Percentiles rank a stretch among this genome's conserved stretches.
phyloP scores from a whole-genome alignment of 2,797 vertebrate species.

The Gymnoscopelus braueri region DNA sequence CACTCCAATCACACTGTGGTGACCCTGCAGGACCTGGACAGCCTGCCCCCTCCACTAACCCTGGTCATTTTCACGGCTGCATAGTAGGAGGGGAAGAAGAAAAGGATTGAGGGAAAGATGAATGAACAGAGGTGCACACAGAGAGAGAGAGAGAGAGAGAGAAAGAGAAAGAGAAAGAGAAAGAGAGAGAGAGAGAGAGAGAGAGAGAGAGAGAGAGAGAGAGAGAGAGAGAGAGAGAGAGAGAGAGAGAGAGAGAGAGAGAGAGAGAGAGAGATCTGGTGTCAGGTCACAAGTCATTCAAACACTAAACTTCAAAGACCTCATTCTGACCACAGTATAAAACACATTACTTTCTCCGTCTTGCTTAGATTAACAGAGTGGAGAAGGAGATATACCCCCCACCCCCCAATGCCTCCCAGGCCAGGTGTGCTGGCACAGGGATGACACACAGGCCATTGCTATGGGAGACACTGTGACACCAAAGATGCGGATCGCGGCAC shows the following conservation, averaged over 20 bases:
- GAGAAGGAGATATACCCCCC: neutral
- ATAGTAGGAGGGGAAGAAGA: slow-evolving; percentile 11
- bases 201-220: slow-evolving; percentile 39
- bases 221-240: neutral
- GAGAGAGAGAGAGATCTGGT: slow-evolving; percentile 47
- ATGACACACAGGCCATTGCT: slow-evolving; percentile 5
- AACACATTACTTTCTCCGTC: slow-evolving; percentile 35
- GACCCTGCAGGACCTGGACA: slow-evolving; percentile 6
- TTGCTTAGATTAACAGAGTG: slow-evolving; percentile 4
- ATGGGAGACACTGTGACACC: slow-evolving; percentile 7
- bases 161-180: no score
- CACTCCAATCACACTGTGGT: slow-evolving; percentile 13
- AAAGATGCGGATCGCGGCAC: neutral
- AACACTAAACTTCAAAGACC: slow-evolving; percentile 66
- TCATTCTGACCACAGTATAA: slow-evolving; percentile 47
- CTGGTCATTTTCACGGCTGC: slow-evolving; percentile 66
- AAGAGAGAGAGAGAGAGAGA: slow-evolving; percentile 9
- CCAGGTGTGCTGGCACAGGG: slow-evolving; percentile 41
- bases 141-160: slow-evolving; percentile 45
- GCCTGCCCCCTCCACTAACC: slow-evolving; percentile 16
- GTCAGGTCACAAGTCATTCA: slow-evolving; percentile 69
- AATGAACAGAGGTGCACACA: slow-evolving; percentile 41
- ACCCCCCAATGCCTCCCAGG: neutral
- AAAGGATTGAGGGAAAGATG: slow-evolving; percentile 56
- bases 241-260: slow-evolving; percentile 15